phyloP scores from a whole-genome alignment of 1,140 invertebrate species.

The Drosophila guanche region DNA sequence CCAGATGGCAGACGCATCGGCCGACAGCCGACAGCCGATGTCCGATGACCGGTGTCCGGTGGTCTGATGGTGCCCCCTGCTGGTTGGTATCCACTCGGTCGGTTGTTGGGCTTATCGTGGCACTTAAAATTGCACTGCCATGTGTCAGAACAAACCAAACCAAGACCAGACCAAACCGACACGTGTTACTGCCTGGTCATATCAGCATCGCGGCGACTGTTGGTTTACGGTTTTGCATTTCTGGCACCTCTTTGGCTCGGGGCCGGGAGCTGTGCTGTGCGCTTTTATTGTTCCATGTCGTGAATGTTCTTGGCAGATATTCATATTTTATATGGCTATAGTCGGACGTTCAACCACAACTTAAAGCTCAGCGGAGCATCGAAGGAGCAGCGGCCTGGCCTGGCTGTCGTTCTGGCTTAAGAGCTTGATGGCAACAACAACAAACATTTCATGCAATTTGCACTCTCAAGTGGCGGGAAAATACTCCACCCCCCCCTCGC shows the following conservation, averaged over 20 bases:
- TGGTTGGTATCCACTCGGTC: constrained; percentile 11
- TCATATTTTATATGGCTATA: constrained; percentile 55
- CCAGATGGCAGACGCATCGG: neutral
- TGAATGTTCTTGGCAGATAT: constrained; percentile 30
- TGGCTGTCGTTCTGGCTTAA: constrained; percentile 18
- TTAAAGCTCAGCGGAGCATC: constrained; percentile 43
- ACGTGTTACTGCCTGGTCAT: constrained; percentile 44
- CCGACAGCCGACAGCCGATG: neutral
- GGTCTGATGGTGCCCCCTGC: constrained; percentile 17
- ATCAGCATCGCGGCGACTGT: constrained; percentile 22
- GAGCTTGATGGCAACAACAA: constrained; percentile 13
- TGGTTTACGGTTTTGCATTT: constrained; percentile 12
- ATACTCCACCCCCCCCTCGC: constrained; percentile 3
- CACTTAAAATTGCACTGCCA: constrained; percentile 63
- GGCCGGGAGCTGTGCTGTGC: neutral
- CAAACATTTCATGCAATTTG: constrained; percentile 57
- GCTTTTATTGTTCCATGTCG: constrained; percentile 67
- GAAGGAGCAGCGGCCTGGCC: constrained; percentile 6
- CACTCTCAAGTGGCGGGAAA: constrained; percentile 58
- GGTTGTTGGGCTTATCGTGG: constrained; percentile 63
- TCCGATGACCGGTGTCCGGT: constrained; percentile 8
- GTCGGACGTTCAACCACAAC: constrained; percentile 13
- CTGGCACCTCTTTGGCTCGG: constrained; percentile 13
- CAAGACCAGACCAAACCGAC: constrained; percentile 22
- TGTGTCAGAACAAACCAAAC: constrained; percentile 48